Percentiles rank a stretch among this genome's conserved stretches.
These are phyloP conservation scores for Calyptomena viridis DNA, from an alignment of 2,113 vertebrate genomes.

Conservation along the genomic window DNA sequence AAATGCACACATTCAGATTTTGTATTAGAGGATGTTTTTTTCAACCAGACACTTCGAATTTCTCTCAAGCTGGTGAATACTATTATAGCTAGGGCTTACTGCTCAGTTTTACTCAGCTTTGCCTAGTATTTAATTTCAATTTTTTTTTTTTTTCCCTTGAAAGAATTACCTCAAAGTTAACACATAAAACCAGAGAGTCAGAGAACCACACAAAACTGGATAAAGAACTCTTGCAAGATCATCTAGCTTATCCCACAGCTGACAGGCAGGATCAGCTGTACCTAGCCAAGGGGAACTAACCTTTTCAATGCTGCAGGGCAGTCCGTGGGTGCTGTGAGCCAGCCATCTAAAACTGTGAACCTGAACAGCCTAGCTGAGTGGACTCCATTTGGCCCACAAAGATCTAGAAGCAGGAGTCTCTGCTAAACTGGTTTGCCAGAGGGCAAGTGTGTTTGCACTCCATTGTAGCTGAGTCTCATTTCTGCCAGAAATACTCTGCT, in stretches of 20 bases:
- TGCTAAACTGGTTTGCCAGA: not conserved
- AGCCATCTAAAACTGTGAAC: not conserved
- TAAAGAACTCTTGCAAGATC: not conserved
- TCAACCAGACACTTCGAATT: not conserved
- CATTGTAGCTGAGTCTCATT: not conserved
- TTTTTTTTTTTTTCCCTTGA: not conserved
- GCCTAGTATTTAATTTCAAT: not conserved
- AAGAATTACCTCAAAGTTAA: not conserved
- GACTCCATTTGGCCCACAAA: not conserved
- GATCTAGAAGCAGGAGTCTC: not conserved
- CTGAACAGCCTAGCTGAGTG: not conserved
- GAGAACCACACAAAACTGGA: not conserved
- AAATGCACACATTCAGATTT: not conserved
- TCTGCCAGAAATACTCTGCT: not conserved
- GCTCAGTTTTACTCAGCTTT: not conserved
- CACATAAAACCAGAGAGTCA: not conserved
- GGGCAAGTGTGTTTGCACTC: not conserved
- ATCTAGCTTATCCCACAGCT: not conserved
- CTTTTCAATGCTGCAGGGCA: not conserved
- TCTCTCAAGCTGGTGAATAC: not conserved
- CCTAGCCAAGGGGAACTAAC: not conserved
- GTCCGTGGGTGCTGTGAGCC: not conserved
- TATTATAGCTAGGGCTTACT: not conserved
- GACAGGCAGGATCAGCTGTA: slow-evolving; percentile 5
- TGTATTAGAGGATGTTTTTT: not conserved